phyloP scores from a whole-genome alignment of 1,140 invertebrate genomes.

The Phenacoccus solenopsis region DNA sequence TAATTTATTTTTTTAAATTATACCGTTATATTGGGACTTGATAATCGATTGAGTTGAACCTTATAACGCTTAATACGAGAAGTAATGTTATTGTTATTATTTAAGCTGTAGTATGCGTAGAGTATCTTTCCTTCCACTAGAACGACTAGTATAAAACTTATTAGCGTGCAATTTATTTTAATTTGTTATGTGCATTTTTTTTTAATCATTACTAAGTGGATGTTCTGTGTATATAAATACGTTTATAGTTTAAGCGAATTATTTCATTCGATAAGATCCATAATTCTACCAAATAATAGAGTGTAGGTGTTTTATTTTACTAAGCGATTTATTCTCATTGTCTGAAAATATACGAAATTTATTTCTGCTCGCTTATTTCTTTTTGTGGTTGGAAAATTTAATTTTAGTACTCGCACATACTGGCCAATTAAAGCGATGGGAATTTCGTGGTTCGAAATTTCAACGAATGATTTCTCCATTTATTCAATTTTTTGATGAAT shows the following conservation, averaged over 20 bases:
- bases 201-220: background rate
- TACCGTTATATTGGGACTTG: background rate
- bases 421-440: no score
- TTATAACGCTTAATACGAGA: background rate
- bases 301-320: background rate
- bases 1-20: background rate
- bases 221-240: background rate
- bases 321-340: slow-evolving; percentile 4
- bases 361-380: background rate
- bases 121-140: background rate
- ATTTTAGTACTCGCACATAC: no score
- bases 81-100: background rate
- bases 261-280: slow-evolving; percentile 5
- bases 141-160: background rate
- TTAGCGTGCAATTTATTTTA: slow-evolving; percentile 11
- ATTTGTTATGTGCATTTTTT: background rate
- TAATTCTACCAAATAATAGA: slow-evolving; percentile 11
- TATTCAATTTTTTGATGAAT: no score
- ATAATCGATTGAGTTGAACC: background rate
- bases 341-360: background rate
- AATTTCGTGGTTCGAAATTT: no score
- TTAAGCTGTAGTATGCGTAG: background rate
- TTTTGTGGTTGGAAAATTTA: no score
- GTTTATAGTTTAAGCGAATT: background rate
- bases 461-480: no score